A percentile compares a stretch with the other conserved stretches of the same genome.
These are phyloP conservation scores for Haemorhous mexicanus DNA, from an alignment of 2,113 vertebrate genomes.

Conservation along the genomic window DNA sequence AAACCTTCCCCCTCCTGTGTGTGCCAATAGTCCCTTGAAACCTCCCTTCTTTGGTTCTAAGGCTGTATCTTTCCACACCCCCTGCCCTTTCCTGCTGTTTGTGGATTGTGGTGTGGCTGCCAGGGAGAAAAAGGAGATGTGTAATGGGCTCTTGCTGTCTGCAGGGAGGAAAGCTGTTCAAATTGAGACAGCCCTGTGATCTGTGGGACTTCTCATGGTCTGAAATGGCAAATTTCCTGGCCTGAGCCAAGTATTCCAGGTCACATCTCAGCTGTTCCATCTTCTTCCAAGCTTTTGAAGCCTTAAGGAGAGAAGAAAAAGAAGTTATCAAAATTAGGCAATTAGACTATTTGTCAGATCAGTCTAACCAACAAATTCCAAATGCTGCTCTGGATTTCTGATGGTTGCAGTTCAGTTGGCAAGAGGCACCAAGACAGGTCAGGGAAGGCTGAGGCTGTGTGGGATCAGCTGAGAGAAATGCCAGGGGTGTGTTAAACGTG, in stretches of 20 bases:
- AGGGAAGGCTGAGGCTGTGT: neutral
- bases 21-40: neutral
- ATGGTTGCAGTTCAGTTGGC: neutral
- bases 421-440: neutral
- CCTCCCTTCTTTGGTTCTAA: neutral
- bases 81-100: neutral
- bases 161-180: neutral
- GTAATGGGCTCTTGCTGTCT: neutral
- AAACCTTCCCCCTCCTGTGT: neutral
- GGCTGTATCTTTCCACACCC: neutral
- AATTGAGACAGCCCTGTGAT: neutral
- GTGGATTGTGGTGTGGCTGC: neutral
- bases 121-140: neutral
- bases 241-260: neutral
- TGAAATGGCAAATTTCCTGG: neutral
- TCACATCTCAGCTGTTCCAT: neutral
- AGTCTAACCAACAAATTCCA: neutral
- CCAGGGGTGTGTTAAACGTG: neutral
- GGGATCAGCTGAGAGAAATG: neutral
- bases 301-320: neutral
- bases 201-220: neutral
- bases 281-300: neutral
- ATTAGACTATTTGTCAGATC: neutral
- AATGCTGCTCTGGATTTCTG: neutral
- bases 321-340: neutral